A percentile compares a stretch with the other conserved stretches of the same genome.
Evolutionary conservation across 53 echinoderm and acorn worm species (phyloP).

Genomic region (Luidia sarsii): DNA sequence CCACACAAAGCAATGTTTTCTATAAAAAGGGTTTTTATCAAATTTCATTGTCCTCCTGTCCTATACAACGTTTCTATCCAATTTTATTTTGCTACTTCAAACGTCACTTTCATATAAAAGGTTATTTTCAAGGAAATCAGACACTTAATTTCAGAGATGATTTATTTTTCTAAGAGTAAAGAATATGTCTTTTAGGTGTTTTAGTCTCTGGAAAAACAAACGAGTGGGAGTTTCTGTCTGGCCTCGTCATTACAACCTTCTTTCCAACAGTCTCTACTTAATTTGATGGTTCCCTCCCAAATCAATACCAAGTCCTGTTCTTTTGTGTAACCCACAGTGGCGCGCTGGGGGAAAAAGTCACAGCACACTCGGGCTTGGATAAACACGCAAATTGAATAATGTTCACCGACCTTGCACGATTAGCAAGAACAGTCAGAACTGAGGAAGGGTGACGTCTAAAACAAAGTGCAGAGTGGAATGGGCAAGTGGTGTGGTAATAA

Average conservation of each 20-base stretch:
- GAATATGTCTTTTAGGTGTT: no score
- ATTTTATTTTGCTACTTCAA: no score
- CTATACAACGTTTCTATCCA: no score
- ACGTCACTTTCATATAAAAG: no score
- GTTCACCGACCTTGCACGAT: slow-evolving; percentile 31
- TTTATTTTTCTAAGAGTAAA: no score
- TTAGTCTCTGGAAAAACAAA: no score
- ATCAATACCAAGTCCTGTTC: slow-evolving; percentile 50
- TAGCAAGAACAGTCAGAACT: slow-evolving; percentile 7
- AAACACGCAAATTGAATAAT: slow-evolving; percentile 57
- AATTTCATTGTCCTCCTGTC: no score
- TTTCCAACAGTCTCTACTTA: not conserved
- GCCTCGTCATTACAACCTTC: not conserved
- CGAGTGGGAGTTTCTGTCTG: no score
- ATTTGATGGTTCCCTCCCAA: slow-evolving; percentile 30
- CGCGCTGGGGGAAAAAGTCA: not conserved
- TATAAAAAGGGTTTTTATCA: no score
- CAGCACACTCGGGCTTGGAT: slow-evolving; percentile 36
- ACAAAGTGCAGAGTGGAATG: slow-evolving; percentile 34
- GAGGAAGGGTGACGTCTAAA: slow-evolving; percentile 14
- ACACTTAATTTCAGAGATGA: no score
- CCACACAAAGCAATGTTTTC: no score
- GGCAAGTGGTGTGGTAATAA: not conserved
- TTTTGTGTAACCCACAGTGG: slow-evolving; percentile 13
- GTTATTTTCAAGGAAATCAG: no score